These are phyloP conservation scores for Tachina lurida DNA, from an alignment of 2,888 invertebrate species.

Conservation along the genomic window DNA sequence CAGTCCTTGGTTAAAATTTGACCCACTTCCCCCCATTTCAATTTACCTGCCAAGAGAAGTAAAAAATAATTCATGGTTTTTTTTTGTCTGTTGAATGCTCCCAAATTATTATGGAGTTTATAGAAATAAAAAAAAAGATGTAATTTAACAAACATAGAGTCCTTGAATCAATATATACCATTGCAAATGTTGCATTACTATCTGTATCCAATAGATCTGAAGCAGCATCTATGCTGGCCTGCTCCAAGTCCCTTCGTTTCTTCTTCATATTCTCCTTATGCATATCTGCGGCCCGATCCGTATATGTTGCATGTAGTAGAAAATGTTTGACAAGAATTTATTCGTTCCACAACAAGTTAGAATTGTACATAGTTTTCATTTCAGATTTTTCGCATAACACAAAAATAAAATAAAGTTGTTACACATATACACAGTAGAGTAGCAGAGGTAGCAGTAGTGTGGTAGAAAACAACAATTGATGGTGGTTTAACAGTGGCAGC, in stretches of 20 bases:
- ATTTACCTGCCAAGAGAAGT: too few relatives aligned
- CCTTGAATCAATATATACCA: conserved; percentile 86
- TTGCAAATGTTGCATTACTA: conserved; percentile 94
- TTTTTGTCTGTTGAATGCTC: too few relatives aligned
- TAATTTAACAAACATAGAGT: conserved; percentile 1
- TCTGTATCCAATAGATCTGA: conserved; percentile 94
- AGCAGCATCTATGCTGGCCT: conserved; percentile 92
- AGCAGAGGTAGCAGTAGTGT: conserved; percentile 34
- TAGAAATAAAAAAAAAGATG: not conserved
- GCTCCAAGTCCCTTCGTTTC: conserved; percentile 93
- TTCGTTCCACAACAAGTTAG: conserved; percentile 81
- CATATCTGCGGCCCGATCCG: conserved; percentile 86
- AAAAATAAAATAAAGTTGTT: conserved; percentile 51
- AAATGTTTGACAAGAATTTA: conserved; percentile 83
- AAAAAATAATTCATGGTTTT: too few relatives aligned
- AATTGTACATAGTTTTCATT: conserved; percentile 52
- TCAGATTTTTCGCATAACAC: conserved; percentile 42
- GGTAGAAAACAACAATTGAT: conserved; percentile 19
- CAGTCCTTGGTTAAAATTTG: too few relatives aligned
- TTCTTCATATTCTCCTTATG: conserved; percentile 95
- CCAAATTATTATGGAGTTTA: too few relatives aligned
- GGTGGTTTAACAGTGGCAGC: conserved; percentile 18
- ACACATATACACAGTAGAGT: conserved; percentile 35
- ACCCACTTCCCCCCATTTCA: too few relatives aligned
- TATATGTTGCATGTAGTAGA: conserved; percentile 88